Percentiles rank a stretch among this genome's conserved stretches.
phyloP scores from a whole-genome alignment of 2,113 vertebrate genomes.

The Eidolon helvum region DNA sequence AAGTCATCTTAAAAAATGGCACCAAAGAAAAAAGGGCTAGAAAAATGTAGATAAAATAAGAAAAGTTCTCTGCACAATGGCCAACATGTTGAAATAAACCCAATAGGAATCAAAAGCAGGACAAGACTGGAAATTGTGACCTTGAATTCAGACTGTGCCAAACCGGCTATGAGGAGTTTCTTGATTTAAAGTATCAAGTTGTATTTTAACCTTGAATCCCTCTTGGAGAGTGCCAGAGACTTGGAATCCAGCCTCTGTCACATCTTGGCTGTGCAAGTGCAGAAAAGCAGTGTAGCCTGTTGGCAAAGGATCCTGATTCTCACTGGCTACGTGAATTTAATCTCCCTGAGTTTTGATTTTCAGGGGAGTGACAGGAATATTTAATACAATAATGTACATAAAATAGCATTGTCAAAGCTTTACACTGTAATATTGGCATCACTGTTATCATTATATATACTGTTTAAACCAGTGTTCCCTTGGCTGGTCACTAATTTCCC shows the following conservation, averaged over 20 bases:
- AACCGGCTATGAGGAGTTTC: background rate
- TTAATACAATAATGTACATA: background rate
- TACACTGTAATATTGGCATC: background rate
- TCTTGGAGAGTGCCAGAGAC: background rate
- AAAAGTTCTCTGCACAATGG: background rate
- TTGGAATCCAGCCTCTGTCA: background rate
- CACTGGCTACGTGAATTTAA: background rate
- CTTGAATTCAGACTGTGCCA: conserved; percentile 27
- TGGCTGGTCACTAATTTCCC: background rate
- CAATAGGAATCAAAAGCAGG: background rate
- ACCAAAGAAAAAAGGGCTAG: background rate
- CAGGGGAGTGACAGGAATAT: background rate
- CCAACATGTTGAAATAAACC: background rate
- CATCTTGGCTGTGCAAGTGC: background rate
- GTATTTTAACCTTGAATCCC: conserved; percentile 42
- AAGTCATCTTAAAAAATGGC: background rate
- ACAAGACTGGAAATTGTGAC: background rate
- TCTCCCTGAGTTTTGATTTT: background rate
- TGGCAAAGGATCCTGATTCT: background rate
- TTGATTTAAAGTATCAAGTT: conserved; percentile 23
- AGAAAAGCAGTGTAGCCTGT: background rate
- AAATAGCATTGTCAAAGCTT: background rate
- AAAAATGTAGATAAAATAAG: background rate
- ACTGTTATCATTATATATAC: background rate
- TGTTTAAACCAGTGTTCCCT: background rate